Evolutionary conservation across 2,797 vertebrate genomes (phyloP).

Genomic region (Pyrocephalus nanus): DNA sequence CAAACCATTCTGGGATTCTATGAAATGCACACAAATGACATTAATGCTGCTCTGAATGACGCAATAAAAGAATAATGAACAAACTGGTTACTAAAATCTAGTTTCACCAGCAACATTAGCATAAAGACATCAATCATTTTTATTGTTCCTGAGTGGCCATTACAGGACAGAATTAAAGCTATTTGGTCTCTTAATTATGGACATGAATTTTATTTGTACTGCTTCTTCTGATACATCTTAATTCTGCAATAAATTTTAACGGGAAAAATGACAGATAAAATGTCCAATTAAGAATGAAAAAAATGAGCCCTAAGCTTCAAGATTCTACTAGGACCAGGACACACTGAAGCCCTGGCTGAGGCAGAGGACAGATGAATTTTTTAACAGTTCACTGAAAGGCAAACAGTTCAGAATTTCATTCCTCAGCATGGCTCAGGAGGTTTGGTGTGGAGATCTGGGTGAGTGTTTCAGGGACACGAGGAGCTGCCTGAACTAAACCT

Average conservation of each 20-base stretch:
- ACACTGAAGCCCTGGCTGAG: background rate
- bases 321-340: background rate
- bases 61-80: background rate
- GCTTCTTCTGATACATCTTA: background rate
- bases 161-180: background rate
- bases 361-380: background rate
- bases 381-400: background rate
- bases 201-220: background rate
- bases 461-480: background rate
- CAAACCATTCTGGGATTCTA: background rate
- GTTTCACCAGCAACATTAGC: background rate
- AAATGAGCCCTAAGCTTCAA: background rate
- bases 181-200: background rate
- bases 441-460: background rate
- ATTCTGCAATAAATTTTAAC: background rate
- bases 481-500: background rate
- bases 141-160: background rate
- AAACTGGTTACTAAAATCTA: background rate
- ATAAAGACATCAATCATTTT: background rate
- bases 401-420: background rate
- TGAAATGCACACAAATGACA: background rate
- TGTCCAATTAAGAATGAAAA: background rate
- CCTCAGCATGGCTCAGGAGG: rapidly evolving
- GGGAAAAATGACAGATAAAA: background rate
- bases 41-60: background rate